Evolutionary conservation across 2,888 invertebrate genomes (phyloP), one percentile per base, ranked within the genome.

Genomic region (Sclerodermus sp.): DNA sequence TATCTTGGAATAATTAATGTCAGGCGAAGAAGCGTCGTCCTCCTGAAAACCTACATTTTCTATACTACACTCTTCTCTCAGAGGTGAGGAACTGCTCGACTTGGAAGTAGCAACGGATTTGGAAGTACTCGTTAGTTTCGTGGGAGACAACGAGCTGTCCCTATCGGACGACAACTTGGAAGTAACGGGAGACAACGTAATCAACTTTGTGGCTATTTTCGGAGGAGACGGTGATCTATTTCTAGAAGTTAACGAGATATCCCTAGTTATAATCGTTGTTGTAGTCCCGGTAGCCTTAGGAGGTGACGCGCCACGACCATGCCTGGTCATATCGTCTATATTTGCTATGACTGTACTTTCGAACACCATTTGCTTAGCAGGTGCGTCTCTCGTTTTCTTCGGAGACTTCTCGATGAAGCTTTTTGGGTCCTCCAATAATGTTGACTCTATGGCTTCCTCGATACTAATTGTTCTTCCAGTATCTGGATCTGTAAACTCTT

Each of bases 371-470:
- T 64, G 66, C 39, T 65, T 68, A 8, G 67, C 61, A 2, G 63
- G 64, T 17, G 62, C 60, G 38, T 67, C 67, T 2, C 61, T 51
- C 1, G 62, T 64, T 47, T 59, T 64, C 37, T 62, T 66, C 1
- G 65, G 60, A 9, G 65, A 63, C 10, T 60, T 55, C 38, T 52
- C 51, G 12, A n/a, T 34, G 3, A 12, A 4, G 10, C 13, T 34
- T 12, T 12, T 66, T 2, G 78, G 79, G 61, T 79, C 73, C 17
- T 66, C 55, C 1, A 90, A 71, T 32, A 89, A 79, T 2, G 90
- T 89, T 75, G 89, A 87, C 58, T 87, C 86, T 44, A 91, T 82
- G 0, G 91, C 91, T 79, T 90, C 87, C 66, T 88, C 86, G 46
- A 92, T 86, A 0, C 90, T 85, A 70, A 91, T 85, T 8, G 85